Conservation (phyloP, 2,888 invertebrate species). For the Himalopsyche japonica region DNA sequence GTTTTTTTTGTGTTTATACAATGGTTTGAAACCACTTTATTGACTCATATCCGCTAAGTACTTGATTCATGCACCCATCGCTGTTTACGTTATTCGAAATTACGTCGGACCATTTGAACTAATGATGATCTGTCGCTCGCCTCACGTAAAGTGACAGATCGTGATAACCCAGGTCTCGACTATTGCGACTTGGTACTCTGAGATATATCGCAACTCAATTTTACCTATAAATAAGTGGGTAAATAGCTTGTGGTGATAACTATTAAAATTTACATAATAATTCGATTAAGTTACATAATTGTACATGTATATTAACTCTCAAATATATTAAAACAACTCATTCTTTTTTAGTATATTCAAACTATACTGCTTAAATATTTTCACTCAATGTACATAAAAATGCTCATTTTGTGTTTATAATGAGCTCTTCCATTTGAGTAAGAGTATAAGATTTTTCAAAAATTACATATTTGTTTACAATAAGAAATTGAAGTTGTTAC, state of each 20-base stretch:
- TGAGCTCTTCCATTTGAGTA: too few species aligned
- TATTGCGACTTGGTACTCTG: background rate
- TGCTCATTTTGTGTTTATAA: too few species aligned
- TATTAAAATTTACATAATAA: background rate
- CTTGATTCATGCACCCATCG: background rate
- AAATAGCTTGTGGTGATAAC: background rate
- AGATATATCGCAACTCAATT: background rate
- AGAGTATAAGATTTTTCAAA: too few species aligned
- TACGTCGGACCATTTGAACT: slow-evolving; percentile 6
- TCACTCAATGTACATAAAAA: too few species aligned
- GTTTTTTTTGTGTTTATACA: too few species aligned
- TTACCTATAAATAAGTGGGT: background rate
- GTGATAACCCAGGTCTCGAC: slow-evolving; percentile 9
- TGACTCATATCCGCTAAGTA: background rate
- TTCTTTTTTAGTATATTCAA: too few species aligned
- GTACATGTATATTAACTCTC: too few species aligned
- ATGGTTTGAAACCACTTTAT: background rate
- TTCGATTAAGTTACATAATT: too few species aligned
- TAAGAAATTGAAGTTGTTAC: too few species aligned
- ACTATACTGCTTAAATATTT: too few species aligned
- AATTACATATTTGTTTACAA: too few species aligned
- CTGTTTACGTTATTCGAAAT: background rate
- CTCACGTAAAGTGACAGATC: slow-evolving; percentile 23
- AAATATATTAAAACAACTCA: too few species aligned
- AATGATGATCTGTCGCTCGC: slow-evolving; percentile 28